A percentile compares a stretch with the other conserved stretches of the same genome.
Conservation (phyloP, 92 coral and sea anemone species). For the Zoanthus solanderi region DNA sequence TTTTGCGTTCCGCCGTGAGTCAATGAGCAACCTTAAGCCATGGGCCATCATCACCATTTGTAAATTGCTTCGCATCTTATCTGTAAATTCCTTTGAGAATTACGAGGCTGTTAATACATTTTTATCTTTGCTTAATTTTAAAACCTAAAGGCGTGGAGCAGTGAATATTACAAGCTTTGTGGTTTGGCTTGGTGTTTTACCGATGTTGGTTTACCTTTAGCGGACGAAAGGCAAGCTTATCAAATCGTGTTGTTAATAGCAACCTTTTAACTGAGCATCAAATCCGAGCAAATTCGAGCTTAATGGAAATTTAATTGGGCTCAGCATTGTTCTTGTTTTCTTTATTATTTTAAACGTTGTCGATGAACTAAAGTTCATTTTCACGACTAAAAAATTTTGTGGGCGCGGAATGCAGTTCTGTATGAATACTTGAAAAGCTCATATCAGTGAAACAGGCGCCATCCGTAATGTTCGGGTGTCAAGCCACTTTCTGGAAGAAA, state of each 20-base stretch:
- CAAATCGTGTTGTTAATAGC: constrained; percentile 91
- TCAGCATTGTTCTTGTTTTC: constrained; percentile 81
- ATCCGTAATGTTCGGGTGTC: constrained; percentile 40
- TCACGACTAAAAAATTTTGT: neutral
- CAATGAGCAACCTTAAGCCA: neutral
- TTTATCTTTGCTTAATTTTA: neutral
- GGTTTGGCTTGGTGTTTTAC: constrained; percentile 15
- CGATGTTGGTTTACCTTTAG: constrained; percentile 26
- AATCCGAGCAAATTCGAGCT: constrained; percentile 84
- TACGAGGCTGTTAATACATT: neutral
- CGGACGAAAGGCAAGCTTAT: constrained; percentile 58
- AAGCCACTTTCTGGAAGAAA: constrained; percentile 19
- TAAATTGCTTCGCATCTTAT: constrained; percentile 30
- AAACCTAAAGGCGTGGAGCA: neutral
- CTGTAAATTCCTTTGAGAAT: constrained; percentile 47
- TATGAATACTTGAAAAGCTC: constrained; percentile 1
- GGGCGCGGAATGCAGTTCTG: constrained; percentile 25
- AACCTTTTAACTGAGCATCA: constrained; percentile 97
- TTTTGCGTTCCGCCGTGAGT: constrained; percentile 1
- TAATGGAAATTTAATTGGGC: constrained; percentile 99
- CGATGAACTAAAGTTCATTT: constrained; percentile 41
- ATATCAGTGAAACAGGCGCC: constrained; percentile 18
- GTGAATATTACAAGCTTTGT: constrained; percentile 2
- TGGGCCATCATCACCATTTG: constrained; percentile 36
- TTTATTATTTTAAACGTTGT: constrained; percentile 76